These are phyloP conservation scores for Ctenopoma multispine DNA, from an alignment of 2,797 vertebrate genomes.

Conservation along the genomic window DNA sequence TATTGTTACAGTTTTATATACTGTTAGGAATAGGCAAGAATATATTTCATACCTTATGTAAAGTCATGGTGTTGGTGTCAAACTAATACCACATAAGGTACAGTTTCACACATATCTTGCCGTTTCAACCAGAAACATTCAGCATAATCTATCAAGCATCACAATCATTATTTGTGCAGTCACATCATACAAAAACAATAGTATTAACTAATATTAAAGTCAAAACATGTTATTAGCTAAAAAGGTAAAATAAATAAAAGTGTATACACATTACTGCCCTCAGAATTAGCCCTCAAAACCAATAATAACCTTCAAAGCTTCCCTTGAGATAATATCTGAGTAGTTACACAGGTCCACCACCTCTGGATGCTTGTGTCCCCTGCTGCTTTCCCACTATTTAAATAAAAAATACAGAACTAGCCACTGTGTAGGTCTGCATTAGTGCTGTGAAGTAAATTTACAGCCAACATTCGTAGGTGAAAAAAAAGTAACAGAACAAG, in stretches of 20 bases:
- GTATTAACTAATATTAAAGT: slow-evolving; percentile 63
- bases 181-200: slow-evolving; percentile 60
- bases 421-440: slow-evolving; percentile 31
- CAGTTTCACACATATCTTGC: slow-evolving; percentile 40
- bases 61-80: slow-evolving; percentile 36
- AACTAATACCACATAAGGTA: slow-evolving; percentile 35
- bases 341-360: slow-evolving; percentile 27
- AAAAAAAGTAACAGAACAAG: slow-evolving; percentile 39
- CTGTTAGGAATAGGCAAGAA: slow-evolving; percentile 54
- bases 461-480: slow-evolving; percentile 47
- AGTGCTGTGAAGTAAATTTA: slow-evolving; percentile 45
- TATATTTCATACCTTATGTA: slow-evolving; percentile 42
- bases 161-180: slow-evolving; percentile 65
- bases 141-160: slow-evolving; percentile 56
- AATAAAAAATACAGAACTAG: slow-evolving; percentile 29
- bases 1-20: slow-evolving; percentile 53
- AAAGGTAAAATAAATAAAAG: slow-evolving; percentile 85
- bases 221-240: slow-evolving; percentile 64
- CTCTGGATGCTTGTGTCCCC: slow-evolving; percentile 29
- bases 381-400: slow-evolving; percentile 41
- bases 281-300: slow-evolving; percentile 65
- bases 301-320: slow-evolving; percentile 45
- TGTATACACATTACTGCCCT: slow-evolving; percentile 65
- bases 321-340: slow-evolving; percentile 28
- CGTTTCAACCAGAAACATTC: slow-evolving; percentile 58